Evolutionary conservation across 2,888 invertebrate species (phyloP).

Genomic region (Apotomis capreana): DNA sequence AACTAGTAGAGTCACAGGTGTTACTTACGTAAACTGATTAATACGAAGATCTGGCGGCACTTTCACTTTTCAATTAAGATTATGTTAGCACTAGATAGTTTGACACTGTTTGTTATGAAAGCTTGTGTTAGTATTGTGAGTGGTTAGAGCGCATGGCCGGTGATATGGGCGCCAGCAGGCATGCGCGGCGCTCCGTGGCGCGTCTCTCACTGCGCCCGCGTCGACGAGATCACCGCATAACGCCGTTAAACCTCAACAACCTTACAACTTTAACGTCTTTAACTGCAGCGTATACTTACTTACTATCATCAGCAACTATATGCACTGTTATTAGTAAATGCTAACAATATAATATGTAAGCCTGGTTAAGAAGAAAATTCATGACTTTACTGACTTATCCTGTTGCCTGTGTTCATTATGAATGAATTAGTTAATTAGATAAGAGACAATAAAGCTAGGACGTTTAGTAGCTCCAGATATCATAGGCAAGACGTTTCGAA

Average conservation of each 20-base stretch:
- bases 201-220: constrained; percentile 66
- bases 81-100: constrained; percentile 58
- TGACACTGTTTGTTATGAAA: constrained; percentile 56
- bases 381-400: too few species aligned
- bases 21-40: constrained; percentile 68
- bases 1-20: constrained; percentile 51
- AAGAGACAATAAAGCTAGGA: too few species aligned
- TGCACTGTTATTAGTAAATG: not conserved
- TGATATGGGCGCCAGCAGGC: constrained; percentile 56
- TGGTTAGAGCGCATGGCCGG: constrained; percentile 41
- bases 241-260: constrained; percentile 19
- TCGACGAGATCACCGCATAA: constrained; percentile 57
- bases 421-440: too few species aligned
- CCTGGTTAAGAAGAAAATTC: too few species aligned
- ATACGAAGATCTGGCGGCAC: constrained; percentile 48
- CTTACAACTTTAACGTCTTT: constrained; percentile 1
- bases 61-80: constrained; percentile 58
- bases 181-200: constrained; percentile 74
- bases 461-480: too few species aligned
- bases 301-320: constrained; percentile 3
- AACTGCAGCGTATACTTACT: constrained; percentile 4
- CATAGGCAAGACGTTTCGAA: too few species aligned
- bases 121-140: constrained; percentile 37
- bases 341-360: not conserved
- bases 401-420: too few species aligned